Percentiles rank a stretch among this genome's conserved stretches.
phyloP scores from a whole-genome alignment of 2,113 vertebrate species.

The Carassius gibelio region DNA sequence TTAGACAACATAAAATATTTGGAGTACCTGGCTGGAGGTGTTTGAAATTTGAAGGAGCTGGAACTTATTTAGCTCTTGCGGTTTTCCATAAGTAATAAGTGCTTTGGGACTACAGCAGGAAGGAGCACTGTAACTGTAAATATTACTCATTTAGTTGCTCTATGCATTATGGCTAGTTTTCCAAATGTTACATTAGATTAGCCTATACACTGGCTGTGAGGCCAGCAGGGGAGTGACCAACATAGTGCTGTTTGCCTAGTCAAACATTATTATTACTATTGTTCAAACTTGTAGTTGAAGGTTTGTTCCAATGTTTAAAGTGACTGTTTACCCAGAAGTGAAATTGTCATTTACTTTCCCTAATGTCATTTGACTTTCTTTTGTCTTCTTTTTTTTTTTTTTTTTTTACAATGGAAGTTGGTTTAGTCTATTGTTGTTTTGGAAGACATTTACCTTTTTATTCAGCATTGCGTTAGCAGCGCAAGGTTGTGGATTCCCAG shows the following conservation, averaged over 20 bases:
- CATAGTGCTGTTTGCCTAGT: not conserved
- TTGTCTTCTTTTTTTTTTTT: too few species aligned
- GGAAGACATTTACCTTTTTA: too few species aligned
- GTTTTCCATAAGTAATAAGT: conserved; percentile 30
- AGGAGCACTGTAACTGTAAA: not conserved
- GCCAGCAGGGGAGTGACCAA: not conserved
- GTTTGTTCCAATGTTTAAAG: not conserved
- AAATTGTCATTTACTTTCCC: not conserved
- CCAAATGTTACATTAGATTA: conserved; percentile 8
- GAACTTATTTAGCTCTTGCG: conserved; percentile 17
- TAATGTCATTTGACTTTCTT: too few species aligned
- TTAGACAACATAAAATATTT: conserved; percentile 33
- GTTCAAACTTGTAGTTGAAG: not conserved
- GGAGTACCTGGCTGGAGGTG: not conserved
- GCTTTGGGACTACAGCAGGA: not conserved
- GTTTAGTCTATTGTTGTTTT: too few species aligned
- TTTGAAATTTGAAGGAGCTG: conserved; percentile 33
- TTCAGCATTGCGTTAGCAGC: too few species aligned
- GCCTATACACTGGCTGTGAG: not conserved
- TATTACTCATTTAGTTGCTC: not conserved
- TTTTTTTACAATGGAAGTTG: too few species aligned
- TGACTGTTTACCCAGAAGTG: not conserved
- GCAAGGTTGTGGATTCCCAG: too few species aligned
- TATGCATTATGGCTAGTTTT: not conserved
- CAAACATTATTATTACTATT: not conserved